phyloP scores from a whole-genome alignment of 1,140 invertebrate species.

The Danaus plexippus region DNA sequence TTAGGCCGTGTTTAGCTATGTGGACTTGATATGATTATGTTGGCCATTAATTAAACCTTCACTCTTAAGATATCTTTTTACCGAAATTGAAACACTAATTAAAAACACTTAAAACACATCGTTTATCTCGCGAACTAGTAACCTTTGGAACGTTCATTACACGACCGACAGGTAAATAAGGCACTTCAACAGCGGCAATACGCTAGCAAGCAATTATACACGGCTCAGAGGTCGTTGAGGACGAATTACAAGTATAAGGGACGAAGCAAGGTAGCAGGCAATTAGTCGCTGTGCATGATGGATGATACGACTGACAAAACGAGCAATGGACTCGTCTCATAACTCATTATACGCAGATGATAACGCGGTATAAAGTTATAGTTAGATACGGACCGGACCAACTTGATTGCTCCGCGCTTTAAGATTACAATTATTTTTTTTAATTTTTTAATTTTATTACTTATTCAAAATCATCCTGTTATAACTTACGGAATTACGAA shows the following conservation, averaged over 20 bases:
- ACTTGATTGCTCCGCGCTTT: slow-evolving; percentile 43
- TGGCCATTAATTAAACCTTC: no score
- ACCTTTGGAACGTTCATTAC: no score
- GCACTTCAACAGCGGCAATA: slow-evolving; percentile 6
- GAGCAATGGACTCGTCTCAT: slow-evolving; percentile 42
- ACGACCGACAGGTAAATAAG: no score
- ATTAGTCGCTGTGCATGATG: slow-evolving; percentile 63
- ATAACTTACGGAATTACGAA: no score
- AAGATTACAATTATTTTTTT: slow-evolving; percentile 27
- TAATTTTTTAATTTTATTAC: no score
- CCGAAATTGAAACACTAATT: no score
- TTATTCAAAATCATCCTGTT: no score
- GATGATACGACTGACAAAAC: slow-evolving; percentile 61
- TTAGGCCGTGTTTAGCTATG: no score
- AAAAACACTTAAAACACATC: slow-evolving; percentile 4
- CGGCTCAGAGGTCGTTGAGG: slow-evolving; percentile 41
- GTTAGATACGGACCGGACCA: slow-evolving; percentile 48
- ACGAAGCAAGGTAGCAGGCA: slow-evolving; percentile 64
- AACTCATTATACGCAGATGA: slow-evolving; percentile 65
- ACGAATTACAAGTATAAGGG: slow-evolving; percentile 62
- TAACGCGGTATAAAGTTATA: slow-evolving; percentile 60
- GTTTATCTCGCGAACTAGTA: not conserved
- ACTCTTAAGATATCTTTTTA: no score
- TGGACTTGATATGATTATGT: no score
- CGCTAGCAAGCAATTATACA: slow-evolving; percentile 27